phyloP scores from a whole-genome alignment of 2,797 vertebrate genomes.

The Lepidocolaptes lacrymiger region DNA sequence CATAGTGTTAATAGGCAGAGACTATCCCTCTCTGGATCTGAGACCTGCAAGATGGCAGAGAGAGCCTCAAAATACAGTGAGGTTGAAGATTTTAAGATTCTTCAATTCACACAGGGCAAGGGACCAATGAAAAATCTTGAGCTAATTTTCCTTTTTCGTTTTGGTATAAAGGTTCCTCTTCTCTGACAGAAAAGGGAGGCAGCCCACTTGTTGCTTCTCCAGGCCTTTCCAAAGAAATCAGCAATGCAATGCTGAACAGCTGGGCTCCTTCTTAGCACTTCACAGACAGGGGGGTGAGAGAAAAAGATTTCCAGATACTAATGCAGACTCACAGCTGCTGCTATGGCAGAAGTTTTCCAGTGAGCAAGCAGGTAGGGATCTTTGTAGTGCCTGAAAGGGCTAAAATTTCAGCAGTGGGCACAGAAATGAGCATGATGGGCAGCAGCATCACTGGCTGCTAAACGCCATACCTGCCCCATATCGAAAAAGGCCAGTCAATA shows the following conservation, averaged over 20 bases:
- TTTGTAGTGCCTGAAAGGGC: not conserved
- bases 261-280: conserved; percentile 53
- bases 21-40: not conserved
- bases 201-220: conserved; percentile 19
- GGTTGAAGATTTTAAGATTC: not conserved
- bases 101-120: not conserved
- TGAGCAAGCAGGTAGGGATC: conserved; percentile 35
- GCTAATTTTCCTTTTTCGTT: not conserved
- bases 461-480: not conserved
- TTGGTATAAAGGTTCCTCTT: not conserved
- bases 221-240: conserved; percentile 22
- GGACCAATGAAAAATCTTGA: not conserved
- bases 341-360: not conserved
- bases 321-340: conserved; percentile 37
- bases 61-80: not conserved
- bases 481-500: not conserved
- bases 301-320: conserved; percentile 42
- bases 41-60: not conserved
- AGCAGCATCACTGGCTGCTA: not conserved
- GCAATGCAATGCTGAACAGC: conserved; percentile 43
- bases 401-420: not conserved
- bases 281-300: not conserved
- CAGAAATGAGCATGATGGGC: not conserved
- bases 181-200: not conserved
- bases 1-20: not conserved